Percentiles rank a stretch among this genome's conserved stretches.
Evolutionary conservation across 2,888 invertebrate genomes (phyloP).

Genomic region (Rhamphomyia laevipes): DNA sequence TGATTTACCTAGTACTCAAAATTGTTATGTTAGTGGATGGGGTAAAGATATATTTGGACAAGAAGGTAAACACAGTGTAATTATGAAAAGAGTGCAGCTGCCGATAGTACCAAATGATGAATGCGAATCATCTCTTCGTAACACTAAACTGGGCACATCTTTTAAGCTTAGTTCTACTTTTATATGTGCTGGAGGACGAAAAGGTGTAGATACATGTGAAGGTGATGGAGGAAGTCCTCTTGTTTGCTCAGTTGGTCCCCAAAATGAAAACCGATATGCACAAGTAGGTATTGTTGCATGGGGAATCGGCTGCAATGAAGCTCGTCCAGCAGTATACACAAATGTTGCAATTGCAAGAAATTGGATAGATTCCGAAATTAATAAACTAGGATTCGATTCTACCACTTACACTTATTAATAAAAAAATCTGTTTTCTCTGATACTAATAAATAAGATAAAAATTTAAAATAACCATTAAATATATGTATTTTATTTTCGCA

Average conservation of each 20-base stretch:
- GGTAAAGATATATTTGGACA: slow-evolving; percentile 61
- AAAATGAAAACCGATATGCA: slow-evolving; percentile 49
- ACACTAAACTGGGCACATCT: slow-evolving; percentile 51
- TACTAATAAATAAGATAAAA: too few relatives aligned
- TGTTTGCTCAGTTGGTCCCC: slow-evolving; percentile 48
- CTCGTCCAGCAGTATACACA: slow-evolving; percentile 68
- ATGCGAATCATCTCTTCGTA: slow-evolving; percentile 50
- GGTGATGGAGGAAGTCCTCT: slow-evolving; percentile 73
- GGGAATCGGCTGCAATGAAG: slow-evolving; percentile 75
- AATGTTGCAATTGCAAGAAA: slow-evolving; percentile 52
- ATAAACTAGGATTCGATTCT: slow-evolving; percentile 38
- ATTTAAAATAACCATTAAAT: too few relatives aligned
- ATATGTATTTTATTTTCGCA: too few relatives aligned
- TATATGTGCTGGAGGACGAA: slow-evolving; percentile 67
- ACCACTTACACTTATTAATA: slow-evolving; percentile 20
- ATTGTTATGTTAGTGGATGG: slow-evolving; percentile 69
- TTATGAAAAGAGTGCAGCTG: slow-evolving; percentile 60
- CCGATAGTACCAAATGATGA: slow-evolving; percentile 48
- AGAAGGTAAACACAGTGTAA: slow-evolving; percentile 52
- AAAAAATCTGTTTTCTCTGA: background rate
- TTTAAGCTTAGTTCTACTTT: slow-evolving; percentile 60
- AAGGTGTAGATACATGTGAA: slow-evolving; percentile 64
- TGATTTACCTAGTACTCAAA: slow-evolving; percentile 40
- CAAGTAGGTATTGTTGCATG: slow-evolving; percentile 75
- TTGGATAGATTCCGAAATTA: slow-evolving; percentile 62